These are phyloP conservation scores for Rhea pennata DNA, from an alignment of 2,113 vertebrate species.

Conservation along the genomic window DNA sequence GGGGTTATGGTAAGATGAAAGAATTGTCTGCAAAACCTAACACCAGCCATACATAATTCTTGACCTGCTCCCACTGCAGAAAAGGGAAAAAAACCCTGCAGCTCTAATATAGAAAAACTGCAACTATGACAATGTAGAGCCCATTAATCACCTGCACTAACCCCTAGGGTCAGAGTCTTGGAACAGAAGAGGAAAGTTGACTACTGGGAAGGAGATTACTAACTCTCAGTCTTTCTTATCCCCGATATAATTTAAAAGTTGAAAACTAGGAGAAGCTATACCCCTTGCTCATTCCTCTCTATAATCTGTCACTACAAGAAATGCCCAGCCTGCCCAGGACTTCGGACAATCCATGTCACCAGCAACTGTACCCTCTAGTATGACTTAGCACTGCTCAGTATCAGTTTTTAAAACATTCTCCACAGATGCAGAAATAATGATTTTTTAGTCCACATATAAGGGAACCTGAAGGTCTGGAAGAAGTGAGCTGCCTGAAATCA, in stretches of 20 bases:
- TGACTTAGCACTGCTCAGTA: background rate
- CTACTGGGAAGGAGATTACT: slow-evolving; percentile 2
- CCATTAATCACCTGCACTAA: slow-evolving; percentile 43
- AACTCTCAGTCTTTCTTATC: background rate
- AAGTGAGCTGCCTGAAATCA: background rate
- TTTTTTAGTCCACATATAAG: background rate
- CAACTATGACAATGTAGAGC: background rate
- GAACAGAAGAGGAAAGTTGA: slow-evolving; percentile 1
- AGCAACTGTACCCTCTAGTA: background rate
- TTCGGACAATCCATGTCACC: background rate
- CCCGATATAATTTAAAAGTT: background rate
- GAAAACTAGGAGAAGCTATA: background rate
- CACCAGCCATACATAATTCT: slow-evolving; percentile 20
- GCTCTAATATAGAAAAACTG: slow-evolving; percentile 28
- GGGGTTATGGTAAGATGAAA: background rate
- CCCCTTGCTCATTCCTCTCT: background rate
- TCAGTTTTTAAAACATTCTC: background rate
- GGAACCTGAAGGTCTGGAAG: background rate
- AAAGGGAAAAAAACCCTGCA: background rate
- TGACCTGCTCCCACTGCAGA: background rate
- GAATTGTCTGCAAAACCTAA: background rate
- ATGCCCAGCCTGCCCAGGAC: background rate
- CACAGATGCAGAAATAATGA: background rate
- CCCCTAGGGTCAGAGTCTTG: background rate
- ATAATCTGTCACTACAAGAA: background rate